These are phyloP conservation scores for Asbolus verrucosus DNA, from an alignment of 1,140 invertebrate genomes.

Conservation along the genomic window DNA sequence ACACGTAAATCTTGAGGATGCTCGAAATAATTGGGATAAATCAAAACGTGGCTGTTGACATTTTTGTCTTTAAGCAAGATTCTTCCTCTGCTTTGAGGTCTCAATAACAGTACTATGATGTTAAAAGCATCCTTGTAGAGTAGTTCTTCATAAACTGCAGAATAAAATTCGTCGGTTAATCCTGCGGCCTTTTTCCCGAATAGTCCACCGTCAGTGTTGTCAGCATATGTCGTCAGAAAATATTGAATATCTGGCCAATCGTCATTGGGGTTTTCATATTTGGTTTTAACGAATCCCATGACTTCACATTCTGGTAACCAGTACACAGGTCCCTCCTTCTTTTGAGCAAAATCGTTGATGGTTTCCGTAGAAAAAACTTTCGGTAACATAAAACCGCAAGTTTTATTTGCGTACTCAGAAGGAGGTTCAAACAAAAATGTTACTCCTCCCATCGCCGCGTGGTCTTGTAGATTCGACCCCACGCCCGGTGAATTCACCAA, in stretches of 20 bases:
- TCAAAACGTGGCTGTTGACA: slow-evolving; percentile 77
- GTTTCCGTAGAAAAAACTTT: slow-evolving; percentile 68
- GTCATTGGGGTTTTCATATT: slow-evolving; percentile 72
- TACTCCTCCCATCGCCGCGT: slow-evolving; percentile 73
- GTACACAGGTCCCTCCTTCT: slow-evolving; percentile 73
- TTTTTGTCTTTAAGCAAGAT: slow-evolving; percentile 75
- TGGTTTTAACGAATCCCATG: slow-evolving; percentile 82
- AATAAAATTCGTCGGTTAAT: slow-evolving; percentile 75
- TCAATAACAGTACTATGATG: slow-evolving; percentile 78
- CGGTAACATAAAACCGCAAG: slow-evolving; percentile 72
- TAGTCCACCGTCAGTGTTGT: slow-evolving; percentile 81
- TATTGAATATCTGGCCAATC: slow-evolving; percentile 86
- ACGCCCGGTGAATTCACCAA: slow-evolving; percentile 77
- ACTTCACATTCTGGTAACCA: slow-evolving; percentile 76
- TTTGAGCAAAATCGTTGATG: slow-evolving; percentile 69
- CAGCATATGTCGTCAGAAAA: slow-evolving; percentile 77
- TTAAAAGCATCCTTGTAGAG: slow-evolving; percentile 76
- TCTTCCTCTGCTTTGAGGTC: slow-evolving; percentile 81
- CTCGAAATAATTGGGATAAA: slow-evolving; percentile 84
- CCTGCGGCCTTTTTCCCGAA: slow-evolving; percentile 76
- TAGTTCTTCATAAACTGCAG: slow-evolving; percentile 75
- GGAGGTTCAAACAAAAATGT: slow-evolving; percentile 66
- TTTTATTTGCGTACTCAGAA: slow-evolving; percentile 64
- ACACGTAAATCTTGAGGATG: slow-evolving; percentile 75
- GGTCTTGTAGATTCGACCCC: slow-evolving; percentile 84